phyloP scores from a whole-genome alignment of 2,888 invertebrate species.

The Napeogenes inachia region DNA sequence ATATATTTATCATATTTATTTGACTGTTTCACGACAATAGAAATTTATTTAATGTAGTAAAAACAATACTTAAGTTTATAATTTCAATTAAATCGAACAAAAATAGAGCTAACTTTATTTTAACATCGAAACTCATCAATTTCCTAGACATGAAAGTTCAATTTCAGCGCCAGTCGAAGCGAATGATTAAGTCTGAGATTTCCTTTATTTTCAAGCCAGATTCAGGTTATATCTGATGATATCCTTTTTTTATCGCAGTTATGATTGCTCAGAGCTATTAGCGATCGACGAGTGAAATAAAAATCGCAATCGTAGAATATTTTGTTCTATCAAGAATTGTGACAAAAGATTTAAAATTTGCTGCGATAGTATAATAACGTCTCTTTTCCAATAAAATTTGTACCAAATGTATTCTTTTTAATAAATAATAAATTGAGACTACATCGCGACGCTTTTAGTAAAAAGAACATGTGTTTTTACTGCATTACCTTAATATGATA shows the following conservation, averaged over 20 bases:
- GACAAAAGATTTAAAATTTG: not conserved
- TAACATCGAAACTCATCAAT: slow-evolving; percentile 33
- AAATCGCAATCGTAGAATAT: not conserved
- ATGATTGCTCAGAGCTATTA: slow-evolving; percentile 12
- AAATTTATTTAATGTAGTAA: slow-evolving; percentile 2
- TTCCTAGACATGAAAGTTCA: slow-evolving; percentile 35
- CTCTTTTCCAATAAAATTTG: not conserved
- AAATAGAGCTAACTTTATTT: slow-evolving; percentile 23
- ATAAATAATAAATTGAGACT: not conserved
- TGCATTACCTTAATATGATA: slow-evolving; percentile 5
- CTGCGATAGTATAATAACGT: not conserved
- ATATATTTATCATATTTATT: no score
- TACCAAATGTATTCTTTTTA: not conserved
- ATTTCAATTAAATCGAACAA: slow-evolving; percentile 7
- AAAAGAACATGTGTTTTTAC: not conserved
- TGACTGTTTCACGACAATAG: no score
- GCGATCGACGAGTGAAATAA: not conserved
- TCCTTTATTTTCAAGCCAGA: slow-evolving; percentile 31
- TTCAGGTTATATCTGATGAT: slow-evolving; percentile 18
- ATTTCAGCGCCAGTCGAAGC: slow-evolving; percentile 35
- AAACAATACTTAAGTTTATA: not conserved
- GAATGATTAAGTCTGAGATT: slow-evolving; percentile 34
- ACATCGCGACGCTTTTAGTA: not conserved
- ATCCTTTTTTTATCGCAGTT: slow-evolving; percentile 12
- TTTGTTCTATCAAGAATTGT: not conserved